Evolutionary conservation across 2,113 vertebrate genomes (phyloP), one percentile per base, ranked within the genome.

Genomic region (Crotalus horridus): DNA sequence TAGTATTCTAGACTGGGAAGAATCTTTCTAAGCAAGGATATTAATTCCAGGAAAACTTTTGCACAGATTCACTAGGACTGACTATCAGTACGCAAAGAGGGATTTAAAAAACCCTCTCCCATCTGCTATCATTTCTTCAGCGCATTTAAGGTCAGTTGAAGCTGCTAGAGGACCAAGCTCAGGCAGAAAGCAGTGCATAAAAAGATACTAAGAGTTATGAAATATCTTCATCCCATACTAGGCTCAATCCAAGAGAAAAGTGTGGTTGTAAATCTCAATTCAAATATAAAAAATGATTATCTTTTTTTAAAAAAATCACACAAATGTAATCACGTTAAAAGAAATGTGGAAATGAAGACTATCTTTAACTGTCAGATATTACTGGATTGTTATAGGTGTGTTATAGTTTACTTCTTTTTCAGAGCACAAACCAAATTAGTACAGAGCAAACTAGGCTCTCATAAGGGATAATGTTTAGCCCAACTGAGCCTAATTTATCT

Each of bases 131-230:
- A 33, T 55, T 48, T 88, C 58, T 93, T 39, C 81, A 43, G 81
- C 88, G 92, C 21, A 92, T 92, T 88, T 89, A 91, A 95, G 89
- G 91, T 55, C 17, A 94, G 93, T 88, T 9, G 85, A 51, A 91
- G 64, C 93, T 95, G 93, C 88, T 87, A 94, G 91, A 94, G 93
- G 95, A 96, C 95, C 92, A 95, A 93, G 81, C n/a, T 81, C 43
- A 91, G 55, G 92, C 91, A 81, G 94, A 93, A 95, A 74, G 29
- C 51, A 64, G 87, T 0, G 0, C 3, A 90, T 6, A 48, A 91
- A 89, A 69, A 93, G 92, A 94, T 24, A 89, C 54, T 51, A 85
- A 89, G 43, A 51, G 88, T 15, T 1, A 8, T 1, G 1, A 21
- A 23, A 21, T 26, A 11, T 11, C 61, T 48, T 9, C 1, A 21